phyloP scores from a whole-genome alignment of 2,888 invertebrate genomes.

The Lydus trimaculatus region DNA sequence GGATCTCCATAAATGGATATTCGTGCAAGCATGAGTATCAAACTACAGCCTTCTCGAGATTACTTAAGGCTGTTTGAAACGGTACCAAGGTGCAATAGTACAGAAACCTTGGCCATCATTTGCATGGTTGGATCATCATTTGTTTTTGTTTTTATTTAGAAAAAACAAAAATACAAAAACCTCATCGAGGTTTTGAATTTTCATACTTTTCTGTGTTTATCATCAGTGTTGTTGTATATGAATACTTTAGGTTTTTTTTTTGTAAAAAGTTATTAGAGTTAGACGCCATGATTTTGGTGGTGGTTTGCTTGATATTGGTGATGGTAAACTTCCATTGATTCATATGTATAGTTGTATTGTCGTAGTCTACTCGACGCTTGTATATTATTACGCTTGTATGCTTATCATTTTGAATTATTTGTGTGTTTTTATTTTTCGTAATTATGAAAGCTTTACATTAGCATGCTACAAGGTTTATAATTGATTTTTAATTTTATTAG shows the following conservation, averaged over 20 bases:
- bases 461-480: not conserved
- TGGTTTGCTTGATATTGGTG: conserved; percentile 19
- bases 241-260: conserved; percentile 9
- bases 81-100: conserved; percentile 47
- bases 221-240: not conserved
- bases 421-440: conserved; percentile 26
- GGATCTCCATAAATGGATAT: conserved; percentile 37
- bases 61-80: conserved; percentile 43
- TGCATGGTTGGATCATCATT: conserved; percentile 47
- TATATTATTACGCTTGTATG: conserved; percentile 28
- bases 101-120: conserved; percentile 49
- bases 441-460: not conserved
- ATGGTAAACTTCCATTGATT: conserved; percentile 19
- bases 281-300: conserved; percentile 10
- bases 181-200: conserved; percentile 43
- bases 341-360: conserved; percentile 15
- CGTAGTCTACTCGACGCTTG: conserved; percentile 34
- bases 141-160: conserved; percentile 15
- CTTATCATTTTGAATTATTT: conserved; percentile 29
- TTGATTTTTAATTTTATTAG: conserved; percentile 58
- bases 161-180: conserved; percentile 31
- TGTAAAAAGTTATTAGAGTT: conserved; percentile 23
- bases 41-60: conserved; percentile 44
- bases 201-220: conserved; percentile 17
- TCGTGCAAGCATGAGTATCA: conserved; percentile 45